These are phyloP conservation scores for Germaria angustata DNA, from an alignment of 2,888 invertebrate genomes.

Conservation along the genomic window DNA sequence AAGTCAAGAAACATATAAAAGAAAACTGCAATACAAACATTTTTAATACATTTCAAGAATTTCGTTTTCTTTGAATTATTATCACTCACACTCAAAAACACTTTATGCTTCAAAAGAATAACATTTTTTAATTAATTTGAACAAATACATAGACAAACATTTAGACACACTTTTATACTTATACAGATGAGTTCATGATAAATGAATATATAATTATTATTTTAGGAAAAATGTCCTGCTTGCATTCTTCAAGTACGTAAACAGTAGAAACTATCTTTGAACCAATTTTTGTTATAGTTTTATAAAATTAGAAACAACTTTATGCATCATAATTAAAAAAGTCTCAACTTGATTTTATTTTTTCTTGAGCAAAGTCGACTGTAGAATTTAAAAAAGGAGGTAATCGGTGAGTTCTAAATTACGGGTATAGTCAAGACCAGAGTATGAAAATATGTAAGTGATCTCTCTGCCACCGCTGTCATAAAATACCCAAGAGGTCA, in stretches of 20 bases:
- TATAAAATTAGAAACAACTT: too few relatives aligned
- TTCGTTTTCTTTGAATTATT: constrained; percentile 7
- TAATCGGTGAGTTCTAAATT: too few relatives aligned
- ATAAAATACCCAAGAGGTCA: too few relatives aligned
- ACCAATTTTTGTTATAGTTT: too few relatives aligned
- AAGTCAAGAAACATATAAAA: background rate
- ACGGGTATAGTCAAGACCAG: too few relatives aligned
- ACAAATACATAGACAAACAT: constrained; percentile 6
- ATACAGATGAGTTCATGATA: background rate
- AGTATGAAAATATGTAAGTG: too few relatives aligned
- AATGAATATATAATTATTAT: background rate
- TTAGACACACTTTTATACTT: constrained; percentile 1
- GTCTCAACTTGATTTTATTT: too few relatives aligned
- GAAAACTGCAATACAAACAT: background rate
- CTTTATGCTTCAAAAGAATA: background rate
- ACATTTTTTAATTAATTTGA: constrained; percentile 41
- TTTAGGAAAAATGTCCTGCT: background rate
- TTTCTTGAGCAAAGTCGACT: too few relatives aligned
- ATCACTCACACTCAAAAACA: background rate
- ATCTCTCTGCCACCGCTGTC: too few relatives aligned
- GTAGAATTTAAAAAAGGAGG: too few relatives aligned
- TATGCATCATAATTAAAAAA: too few relatives aligned
- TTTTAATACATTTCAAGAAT: constrained; percentile 2
- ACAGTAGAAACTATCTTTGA: too few relatives aligned
- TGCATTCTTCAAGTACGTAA: background rate